These are phyloP conservation scores for Motacilla tschutschensis DNA, from an alignment of 2,113 vertebrate species.

Conservation along the genomic window DNA sequence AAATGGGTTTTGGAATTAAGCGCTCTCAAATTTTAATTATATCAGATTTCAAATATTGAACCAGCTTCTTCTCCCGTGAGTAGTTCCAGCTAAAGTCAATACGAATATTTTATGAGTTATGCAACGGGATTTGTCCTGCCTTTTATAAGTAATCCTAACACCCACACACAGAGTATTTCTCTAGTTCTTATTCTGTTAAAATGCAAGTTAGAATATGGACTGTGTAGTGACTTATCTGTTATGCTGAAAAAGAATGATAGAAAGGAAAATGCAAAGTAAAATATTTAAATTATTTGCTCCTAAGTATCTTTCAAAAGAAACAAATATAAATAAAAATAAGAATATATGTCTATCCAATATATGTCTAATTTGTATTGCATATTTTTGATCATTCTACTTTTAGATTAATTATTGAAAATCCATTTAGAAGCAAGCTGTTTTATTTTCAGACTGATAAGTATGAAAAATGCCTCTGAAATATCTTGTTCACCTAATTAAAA, in stretches of 20 bases:
- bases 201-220: not conserved
- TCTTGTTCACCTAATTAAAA: not conserved
- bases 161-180: not conserved
- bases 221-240: not conserved
- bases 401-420: not conserved
- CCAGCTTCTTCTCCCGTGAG: not conserved
- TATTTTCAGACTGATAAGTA: not conserved
- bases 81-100: not conserved
- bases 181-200: not conserved
- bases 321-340: not conserved
- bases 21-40: not conserved
- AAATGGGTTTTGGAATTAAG: slow-evolving; percentile 4
- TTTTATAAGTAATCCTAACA: not conserved
- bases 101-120: not conserved
- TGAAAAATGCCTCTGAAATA: not conserved
- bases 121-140: not conserved
- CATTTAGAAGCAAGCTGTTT: not conserved
- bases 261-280: not conserved
- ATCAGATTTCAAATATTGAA: slow-evolving; percentile 42
- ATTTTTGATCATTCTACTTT: not conserved
- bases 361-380: not conserved
- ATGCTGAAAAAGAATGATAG: not conserved
- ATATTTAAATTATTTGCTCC: not conserved
- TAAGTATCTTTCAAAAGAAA: not conserved
- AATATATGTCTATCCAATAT: not conserved